Base-by-base conservation (phyloP, 2,113 vertebrate species). In the Fregetta grallaria region DNA sequence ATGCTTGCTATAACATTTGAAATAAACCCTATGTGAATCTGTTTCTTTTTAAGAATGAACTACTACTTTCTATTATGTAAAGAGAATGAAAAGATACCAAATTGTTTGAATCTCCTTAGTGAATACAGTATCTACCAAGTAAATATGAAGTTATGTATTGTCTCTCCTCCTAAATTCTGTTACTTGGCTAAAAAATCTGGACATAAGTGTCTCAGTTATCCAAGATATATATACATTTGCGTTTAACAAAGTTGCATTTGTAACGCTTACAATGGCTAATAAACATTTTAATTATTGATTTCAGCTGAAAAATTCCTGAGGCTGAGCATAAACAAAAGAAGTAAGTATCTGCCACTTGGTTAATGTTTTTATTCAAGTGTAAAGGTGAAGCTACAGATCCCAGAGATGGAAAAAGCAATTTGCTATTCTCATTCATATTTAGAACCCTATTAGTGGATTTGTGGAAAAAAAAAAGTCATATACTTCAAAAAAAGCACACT, bases 201-300 rank as follows among this genome's bases (percentile, higher is more conserved):
- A 81, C 70, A 90, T 58, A 84, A 94, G 84, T 62, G 53, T 19
- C 38, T 91, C 56, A 38, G 34, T 85, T 91, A 70, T 29, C 32
- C 3, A 4, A 58, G 13, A 70, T 10, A 55, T 10, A 40, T 52
- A 88, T 15, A 30, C 4, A 66, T 44, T 34, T 15, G 17, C 42
- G 10, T 76, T 83, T 75, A 92, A 81, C 30, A 29, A 82, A 88
- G 74, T 26, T 87, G 45, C n/a, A 85, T 87, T 78, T 94, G 10
- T 86, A 96, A 94, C 55, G 61, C 18, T 83, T 94, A 71, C 20
- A 71, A 55, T 52, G 16, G 59, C 62, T 94, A 94, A 92, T 87
- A 94, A 95, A 83, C 66, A 75, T 96, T 98, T 97, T 96, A 98
- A 97, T 94, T 97, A 97, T 93, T 94, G 86, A 97, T 97, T 97